These are phyloP conservation scores for Molossus molossus DNA, from an alignment of 2,797 vertebrate genomes.

Conservation along the genomic window DNA sequence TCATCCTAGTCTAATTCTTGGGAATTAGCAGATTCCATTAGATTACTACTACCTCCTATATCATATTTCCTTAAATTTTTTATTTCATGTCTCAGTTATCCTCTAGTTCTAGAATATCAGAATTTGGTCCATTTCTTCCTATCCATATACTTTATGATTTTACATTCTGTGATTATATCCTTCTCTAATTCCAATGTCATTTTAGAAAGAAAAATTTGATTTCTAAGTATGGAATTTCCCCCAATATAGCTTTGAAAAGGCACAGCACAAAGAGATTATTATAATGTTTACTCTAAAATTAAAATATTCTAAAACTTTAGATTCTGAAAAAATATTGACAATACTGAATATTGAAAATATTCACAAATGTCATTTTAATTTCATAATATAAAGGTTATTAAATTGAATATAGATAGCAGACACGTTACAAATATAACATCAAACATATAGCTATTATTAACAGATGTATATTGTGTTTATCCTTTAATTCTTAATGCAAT, in stretches of 20 bases:
- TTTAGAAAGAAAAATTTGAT: conserved; percentile 39
- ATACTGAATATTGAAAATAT: conserved; percentile 29
- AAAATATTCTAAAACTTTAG: conserved; percentile 59
- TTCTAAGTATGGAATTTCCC: not conserved
- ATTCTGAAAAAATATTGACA: conserved; percentile 58
- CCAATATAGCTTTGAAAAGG: conserved; percentile 2
- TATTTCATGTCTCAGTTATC: conserved; percentile 30
- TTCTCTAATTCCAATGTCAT: not conserved
- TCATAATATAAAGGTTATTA: conserved; percentile 65
- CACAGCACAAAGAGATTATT: not conserved
- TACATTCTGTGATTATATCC: not conserved
- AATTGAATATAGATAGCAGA: conserved; percentile 77
- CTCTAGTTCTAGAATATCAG: conserved; percentile 15
- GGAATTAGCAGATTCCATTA: conserved; percentile 47
- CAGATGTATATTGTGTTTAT: conserved; percentile 85
- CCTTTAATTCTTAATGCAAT: conserved; percentile 90
- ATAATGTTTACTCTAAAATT: conserved; percentile 34
- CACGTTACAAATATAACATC: conserved; percentile 85
- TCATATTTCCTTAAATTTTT: conserved; percentile 56
- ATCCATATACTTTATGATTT: conserved; percentile 9
- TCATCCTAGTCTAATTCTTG: conserved; percentile 27
- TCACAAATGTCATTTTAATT: conserved; percentile 62
- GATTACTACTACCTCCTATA: not conserved
- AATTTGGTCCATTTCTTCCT: conserved; percentile 14
- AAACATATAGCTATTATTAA: conserved; percentile 86